These are phyloP conservation scores for Ypsolopha scabrella DNA, from an alignment of 2,888 invertebrate genomes.

Conservation along the genomic window DNA sequence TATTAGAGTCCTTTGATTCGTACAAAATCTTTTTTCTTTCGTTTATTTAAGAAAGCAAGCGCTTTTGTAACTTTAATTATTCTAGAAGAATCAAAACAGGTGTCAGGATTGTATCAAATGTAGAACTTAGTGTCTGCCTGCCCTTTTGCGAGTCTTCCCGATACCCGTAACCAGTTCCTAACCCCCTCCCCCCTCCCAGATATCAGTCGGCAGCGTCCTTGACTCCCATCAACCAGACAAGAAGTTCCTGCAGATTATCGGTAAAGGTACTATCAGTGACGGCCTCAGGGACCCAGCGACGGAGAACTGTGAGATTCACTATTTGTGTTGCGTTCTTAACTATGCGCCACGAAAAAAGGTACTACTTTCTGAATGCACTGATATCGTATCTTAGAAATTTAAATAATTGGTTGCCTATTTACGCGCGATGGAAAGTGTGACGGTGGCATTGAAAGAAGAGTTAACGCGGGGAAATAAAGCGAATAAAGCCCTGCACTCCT, in stretches of 20 bases:
- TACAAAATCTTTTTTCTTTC: not conserved
- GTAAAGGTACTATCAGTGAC: constrained; percentile 23
- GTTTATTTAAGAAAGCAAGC: not conserved
- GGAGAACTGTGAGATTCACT: not conserved
- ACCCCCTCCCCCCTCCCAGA: constrained; percentile 11
- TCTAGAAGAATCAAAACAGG: no score
- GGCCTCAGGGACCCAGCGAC: constrained; percentile 15
- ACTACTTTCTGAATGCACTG: not conserved
- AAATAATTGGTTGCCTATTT: not conserved
- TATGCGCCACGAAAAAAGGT: not conserved
- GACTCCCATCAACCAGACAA: constrained; percentile 27
- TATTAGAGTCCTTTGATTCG: no score
- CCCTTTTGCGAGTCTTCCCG: not conserved
- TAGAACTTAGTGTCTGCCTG: not conserved
- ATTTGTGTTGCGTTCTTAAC: no score
- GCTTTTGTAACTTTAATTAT: not conserved
- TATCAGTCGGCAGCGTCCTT: constrained; percentile 19
- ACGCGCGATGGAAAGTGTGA: no score
- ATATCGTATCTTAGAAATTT: not conserved
- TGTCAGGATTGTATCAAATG: not conserved
- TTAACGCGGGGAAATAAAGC: no score
- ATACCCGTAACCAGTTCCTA: constrained; percentile 1
- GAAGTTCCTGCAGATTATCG: constrained; percentile 28
- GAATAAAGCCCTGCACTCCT: no score
- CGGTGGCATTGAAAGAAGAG: no score